Percentiles rank a stretch among this genome's conserved stretches.
phyloP scores from a whole-genome alignment of 2,888 invertebrate species.

The Drosophila barbarae region DNA sequence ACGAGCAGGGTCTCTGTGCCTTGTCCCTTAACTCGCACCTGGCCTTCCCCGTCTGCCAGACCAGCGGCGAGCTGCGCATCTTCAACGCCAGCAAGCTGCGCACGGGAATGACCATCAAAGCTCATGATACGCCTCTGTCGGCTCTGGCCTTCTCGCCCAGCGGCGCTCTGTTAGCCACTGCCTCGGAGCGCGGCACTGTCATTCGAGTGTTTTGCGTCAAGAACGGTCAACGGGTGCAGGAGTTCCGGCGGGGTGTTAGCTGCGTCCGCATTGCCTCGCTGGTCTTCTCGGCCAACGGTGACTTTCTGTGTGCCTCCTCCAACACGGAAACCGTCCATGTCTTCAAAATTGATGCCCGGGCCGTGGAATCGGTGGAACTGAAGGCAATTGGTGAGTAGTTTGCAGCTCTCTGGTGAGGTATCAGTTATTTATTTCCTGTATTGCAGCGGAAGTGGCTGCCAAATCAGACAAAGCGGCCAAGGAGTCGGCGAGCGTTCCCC shows the following conservation, averaged over 20 bases:
- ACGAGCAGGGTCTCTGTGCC: conserved; percentile 77
- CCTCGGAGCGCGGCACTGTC: conserved; percentile 79
- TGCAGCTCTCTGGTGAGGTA: too few species aligned
- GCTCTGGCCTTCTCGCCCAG: conserved; percentile 78
- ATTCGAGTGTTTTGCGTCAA: conserved; percentile 80
- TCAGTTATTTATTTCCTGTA: neutral
- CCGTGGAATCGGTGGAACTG: conserved; percentile 76
- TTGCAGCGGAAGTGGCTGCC: conserved; percentile 60
- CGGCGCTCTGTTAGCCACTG: conserved; percentile 78
- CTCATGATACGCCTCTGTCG: conserved; percentile 78
- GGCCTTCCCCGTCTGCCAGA: conserved; percentile 77
- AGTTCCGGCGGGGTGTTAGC: conserved; percentile 79
- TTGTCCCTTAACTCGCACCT: conserved; percentile 78
- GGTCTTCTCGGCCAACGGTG: conserved; percentile 76
- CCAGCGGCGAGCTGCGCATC: conserved; percentile 77
- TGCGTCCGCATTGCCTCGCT: conserved; percentile 79
- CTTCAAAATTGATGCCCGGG: conserved; percentile 77
- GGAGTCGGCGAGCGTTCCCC: conserved; percentile 8
- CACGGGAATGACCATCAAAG: conserved; percentile 75
- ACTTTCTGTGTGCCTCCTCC: conserved; percentile 79
- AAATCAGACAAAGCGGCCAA: conserved; percentile 49
- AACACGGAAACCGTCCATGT: conserved; percentile 80
- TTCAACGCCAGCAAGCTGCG: conserved; percentile 77
- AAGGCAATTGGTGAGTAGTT: conserved; percentile 60
- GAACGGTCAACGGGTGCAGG: conserved; percentile 79